A percentile compares a stretch with the other conserved stretches of the same genome.
phyloP scores from a whole-genome alignment of 2,888 invertebrate genomes.

The Apodemia mormo region DNA sequence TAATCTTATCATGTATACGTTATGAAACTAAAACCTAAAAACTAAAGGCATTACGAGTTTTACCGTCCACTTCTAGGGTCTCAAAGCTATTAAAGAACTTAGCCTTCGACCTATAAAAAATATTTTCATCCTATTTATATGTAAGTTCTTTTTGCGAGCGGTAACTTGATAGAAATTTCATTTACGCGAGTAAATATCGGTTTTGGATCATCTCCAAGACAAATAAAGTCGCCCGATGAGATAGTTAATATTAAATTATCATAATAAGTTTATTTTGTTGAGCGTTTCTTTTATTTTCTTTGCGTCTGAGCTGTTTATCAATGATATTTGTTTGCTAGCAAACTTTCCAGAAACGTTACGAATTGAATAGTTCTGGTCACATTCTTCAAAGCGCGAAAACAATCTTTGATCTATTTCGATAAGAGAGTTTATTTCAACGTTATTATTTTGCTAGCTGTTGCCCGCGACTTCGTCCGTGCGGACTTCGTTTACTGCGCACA shows the following conservation, averaged over 20 bases:
- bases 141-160: slow-evolving; percentile 6
- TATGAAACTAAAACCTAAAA: too few species aligned
- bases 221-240: slow-evolving; percentile 12
- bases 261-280: slow-evolving; percentile 16
- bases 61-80: neutral
- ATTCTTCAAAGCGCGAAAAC: too few species aligned
- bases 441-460: too few species aligned
- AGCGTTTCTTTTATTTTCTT: slow-evolving; percentile 7
- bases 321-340: slow-evolving; percentile 2
- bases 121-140: slow-evolving; percentile 4
- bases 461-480: too few species aligned
- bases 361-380: neutral
- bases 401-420: too few species aligned
- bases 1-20: too few species aligned
- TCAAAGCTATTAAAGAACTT: neutral
- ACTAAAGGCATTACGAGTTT: neutral
- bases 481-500: too few species aligned
- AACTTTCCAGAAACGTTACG: neutral
- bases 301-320: neutral
- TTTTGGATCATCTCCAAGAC: slow-evolving; percentile 16
- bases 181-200: slow-evolving; percentile 12
- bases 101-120: neutral
- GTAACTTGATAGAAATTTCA: slow-evolving; percentile 17
- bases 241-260: slow-evolving; percentile 17
- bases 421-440: too few species aligned